Conservation (phyloP, 1,140 invertebrate genomes). For the Leptinotarsa texana region DNA sequence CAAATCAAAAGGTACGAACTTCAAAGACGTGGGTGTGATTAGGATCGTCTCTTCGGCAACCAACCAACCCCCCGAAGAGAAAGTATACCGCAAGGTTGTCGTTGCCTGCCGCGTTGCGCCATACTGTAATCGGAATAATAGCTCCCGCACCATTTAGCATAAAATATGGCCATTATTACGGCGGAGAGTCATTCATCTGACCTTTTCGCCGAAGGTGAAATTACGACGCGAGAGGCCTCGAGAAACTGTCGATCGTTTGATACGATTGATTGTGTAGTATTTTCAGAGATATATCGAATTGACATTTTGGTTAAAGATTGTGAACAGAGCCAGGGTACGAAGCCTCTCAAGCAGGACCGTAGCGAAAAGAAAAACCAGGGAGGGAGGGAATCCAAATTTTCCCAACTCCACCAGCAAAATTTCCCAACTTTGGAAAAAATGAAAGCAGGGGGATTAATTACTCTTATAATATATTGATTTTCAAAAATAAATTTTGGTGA, state of each 20-base stretch:
- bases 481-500: too few species aligned
- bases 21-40: conserved; percentile 7
- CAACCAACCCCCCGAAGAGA: conserved; percentile 23
- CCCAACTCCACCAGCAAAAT: too few species aligned
- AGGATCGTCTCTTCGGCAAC: not conserved
- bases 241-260: not conserved
- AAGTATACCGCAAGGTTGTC: conserved; percentile 23
- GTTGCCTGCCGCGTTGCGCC: not conserved
- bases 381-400: too few species aligned
- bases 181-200: conserved; percentile 17
- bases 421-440: too few species aligned
- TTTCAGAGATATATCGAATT: too few species aligned
- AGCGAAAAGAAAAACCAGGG: too few species aligned
- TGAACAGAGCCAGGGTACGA: too few species aligned
- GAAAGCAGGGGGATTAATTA: too few species aligned
- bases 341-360: too few species aligned
- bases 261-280: not conserved
- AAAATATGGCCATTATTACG: conserved; percentile 12
- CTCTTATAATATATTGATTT: too few species aligned
- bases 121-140: conserved; percentile 17
- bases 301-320: too few species aligned
- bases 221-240: not conserved
- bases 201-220: conserved; percentile 20
- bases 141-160: conserved; percentile 20
- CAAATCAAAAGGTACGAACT: not conserved